A percentile compares a stretch with the other conserved stretches of the same genome.
phyloP scores from a whole-genome alignment of 2,113 vertebrate genomes.

The Urocynchramus pylzowi region DNA sequence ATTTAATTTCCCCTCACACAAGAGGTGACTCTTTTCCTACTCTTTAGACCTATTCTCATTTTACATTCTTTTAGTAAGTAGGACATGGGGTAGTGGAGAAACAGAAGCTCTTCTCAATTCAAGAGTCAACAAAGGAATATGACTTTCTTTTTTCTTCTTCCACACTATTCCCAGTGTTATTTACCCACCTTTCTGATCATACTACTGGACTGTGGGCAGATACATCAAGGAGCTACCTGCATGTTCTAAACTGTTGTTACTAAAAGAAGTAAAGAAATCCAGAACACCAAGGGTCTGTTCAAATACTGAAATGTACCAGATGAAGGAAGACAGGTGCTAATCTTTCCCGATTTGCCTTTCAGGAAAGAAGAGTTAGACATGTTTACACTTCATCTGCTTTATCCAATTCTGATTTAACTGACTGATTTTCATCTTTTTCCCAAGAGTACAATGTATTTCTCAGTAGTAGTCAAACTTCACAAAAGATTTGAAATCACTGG shows the following conservation, averaged over 20 bases:
- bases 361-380: not conserved
- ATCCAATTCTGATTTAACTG: not conserved
- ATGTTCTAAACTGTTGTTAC: not conserved
- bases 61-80: not conserved
- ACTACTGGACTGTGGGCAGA: not conserved
- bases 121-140: not conserved
- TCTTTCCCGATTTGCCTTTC: not conserved
- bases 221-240: not conserved
- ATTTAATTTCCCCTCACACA: not conserved
- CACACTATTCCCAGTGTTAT: not conserved
- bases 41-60: not conserved
- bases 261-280: not conserved
- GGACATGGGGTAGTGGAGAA: not conserved
- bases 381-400: not conserved
- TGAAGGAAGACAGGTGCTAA: not conserved
- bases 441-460: not conserved
- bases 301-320: not conserved
- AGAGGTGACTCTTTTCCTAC: not conserved
- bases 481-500: not conserved
- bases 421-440: not conserved
- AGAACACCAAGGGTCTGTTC: not conserved
- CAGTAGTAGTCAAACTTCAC: not conserved
- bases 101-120: not conserved
- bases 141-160: not conserved
- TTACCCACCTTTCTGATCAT: not conserved